Percentiles rank a stretch among this genome's conserved stretches.
Conservation (phyloP, 2,888 invertebrate genomes). For the Cataglyphis altisquamis region DNA sequence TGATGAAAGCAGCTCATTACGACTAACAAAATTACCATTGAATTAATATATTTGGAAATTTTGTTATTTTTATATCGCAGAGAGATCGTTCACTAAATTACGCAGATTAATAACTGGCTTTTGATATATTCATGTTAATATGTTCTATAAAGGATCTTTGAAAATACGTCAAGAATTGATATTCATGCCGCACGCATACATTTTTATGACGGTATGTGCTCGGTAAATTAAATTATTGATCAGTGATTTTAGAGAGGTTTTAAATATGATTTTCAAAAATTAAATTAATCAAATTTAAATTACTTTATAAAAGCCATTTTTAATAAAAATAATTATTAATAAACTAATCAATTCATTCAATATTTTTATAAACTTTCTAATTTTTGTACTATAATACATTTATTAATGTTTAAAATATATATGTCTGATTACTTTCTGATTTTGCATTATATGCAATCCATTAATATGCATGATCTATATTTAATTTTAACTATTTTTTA, state of each 20-base stretch:
- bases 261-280: neutral
- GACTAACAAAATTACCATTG: neutral
- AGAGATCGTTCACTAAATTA: neutral
- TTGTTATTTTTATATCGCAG: neutral
- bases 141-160: neutral
- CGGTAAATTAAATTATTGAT: constrained; percentile 25
- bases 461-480: neutral
- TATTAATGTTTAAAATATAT: neutral
- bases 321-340: no score
- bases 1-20: neutral
- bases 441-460: neutral
- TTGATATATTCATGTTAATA: neutral
- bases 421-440: neutral
- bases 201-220: constrained; percentile 36
- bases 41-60: constrained; percentile 14
- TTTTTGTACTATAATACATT: neutral
- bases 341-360: no score
- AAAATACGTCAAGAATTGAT: constrained; percentile 32
- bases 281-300: neutral
- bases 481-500: neutral
- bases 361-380: neutral
- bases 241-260: constrained; percentile 11
- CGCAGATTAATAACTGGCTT: neutral
- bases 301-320: no score
- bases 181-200: constrained; percentile 45